These are phyloP conservation scores for Myrmecophaga tridactyla DNA, from an alignment of 2,113 vertebrate genomes.

Conservation along the genomic window DNA sequence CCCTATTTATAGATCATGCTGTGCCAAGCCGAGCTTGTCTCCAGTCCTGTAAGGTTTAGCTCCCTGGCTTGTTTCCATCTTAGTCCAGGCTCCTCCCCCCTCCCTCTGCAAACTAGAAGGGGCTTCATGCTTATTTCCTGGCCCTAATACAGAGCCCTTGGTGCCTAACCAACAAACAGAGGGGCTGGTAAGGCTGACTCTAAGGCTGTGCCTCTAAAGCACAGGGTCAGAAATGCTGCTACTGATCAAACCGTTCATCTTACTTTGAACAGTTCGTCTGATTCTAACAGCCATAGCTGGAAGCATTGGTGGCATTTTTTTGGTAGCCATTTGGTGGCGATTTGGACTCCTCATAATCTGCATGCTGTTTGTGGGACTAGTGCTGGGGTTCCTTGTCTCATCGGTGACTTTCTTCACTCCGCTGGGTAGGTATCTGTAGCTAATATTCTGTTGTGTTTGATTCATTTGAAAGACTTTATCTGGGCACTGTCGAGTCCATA, in stretches of 20 bases:
- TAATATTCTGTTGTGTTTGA: neutral
- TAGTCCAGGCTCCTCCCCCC: neutral
- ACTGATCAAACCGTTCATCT: neutral
- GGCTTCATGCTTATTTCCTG: neutral
- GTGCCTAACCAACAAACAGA: neutral
- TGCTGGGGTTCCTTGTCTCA: conserved; percentile 90
- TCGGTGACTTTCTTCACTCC: conserved; percentile 90
- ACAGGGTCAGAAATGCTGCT: too few relatives aligned
- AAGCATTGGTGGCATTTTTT: conserved; percentile 85
- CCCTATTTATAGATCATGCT: neutral
- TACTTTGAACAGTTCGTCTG: conserved; percentile 84
- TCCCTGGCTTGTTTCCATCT: neutral
- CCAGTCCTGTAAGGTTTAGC: neutral
- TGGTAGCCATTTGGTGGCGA: conserved; percentile 94
- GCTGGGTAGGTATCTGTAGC: conserved; percentile 83
- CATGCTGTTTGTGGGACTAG: conserved; percentile 88
- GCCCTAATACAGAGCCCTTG: neutral
- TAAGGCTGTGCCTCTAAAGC: neutral
- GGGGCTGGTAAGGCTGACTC: neutral
- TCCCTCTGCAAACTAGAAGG: neutral
- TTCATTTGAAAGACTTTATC: neutral
- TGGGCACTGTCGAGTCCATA: neutral
- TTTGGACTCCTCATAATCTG: conserved; percentile 89
- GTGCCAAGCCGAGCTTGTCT: neutral
- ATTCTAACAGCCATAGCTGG: conserved; percentile 87